A percentile compares a stretch with the other conserved stretches of the same genome.
Evolutionary conservation across 2,888 invertebrate species (phyloP).

Genomic region (Micropterix aruncella): DNA sequence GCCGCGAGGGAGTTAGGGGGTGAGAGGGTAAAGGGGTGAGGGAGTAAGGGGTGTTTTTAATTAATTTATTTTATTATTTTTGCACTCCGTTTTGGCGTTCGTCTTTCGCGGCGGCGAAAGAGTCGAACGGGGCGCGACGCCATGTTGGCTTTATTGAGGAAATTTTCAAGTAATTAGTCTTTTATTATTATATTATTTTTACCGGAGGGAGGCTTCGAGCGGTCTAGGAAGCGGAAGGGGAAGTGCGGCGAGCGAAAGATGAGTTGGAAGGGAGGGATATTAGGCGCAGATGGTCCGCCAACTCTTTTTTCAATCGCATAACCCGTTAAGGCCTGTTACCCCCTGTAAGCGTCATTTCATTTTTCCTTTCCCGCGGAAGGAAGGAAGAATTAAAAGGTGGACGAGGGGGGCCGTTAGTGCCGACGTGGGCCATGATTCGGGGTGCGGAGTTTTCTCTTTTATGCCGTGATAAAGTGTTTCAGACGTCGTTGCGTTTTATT

Average conservation of each 20-base stretch:
- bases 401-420: no score
- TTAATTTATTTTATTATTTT: slow-evolving; percentile 43
- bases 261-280: not conserved
- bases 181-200: slow-evolving; percentile 43
- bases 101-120: slow-evolving; percentile 4
- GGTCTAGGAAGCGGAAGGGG: slow-evolving; percentile 8
- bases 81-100: slow-evolving; percentile 15
- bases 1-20: not conserved
- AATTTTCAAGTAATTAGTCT: slow-evolving; percentile 39
- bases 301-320: not conserved
- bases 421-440: no score
- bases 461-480: no score
- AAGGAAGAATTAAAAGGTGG: no score
- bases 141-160: slow-evolving; percentile 36
- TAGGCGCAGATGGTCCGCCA: not conserved
- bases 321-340: not conserved
- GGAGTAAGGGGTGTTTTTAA: slow-evolving; percentile 25
- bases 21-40: not conserved
- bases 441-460: no score
- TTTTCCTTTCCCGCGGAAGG: not conserved
- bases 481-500: no score
- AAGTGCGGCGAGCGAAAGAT: not conserved
- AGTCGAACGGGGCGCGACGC: slow-evolving; percentile 16
- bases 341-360: not conserved
- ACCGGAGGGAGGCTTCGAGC: slow-evolving; percentile 22